Base-by-base conservation (phyloP, 2,113 vertebrate species). In the Boleophthalmus pectinirostris region DNA sequence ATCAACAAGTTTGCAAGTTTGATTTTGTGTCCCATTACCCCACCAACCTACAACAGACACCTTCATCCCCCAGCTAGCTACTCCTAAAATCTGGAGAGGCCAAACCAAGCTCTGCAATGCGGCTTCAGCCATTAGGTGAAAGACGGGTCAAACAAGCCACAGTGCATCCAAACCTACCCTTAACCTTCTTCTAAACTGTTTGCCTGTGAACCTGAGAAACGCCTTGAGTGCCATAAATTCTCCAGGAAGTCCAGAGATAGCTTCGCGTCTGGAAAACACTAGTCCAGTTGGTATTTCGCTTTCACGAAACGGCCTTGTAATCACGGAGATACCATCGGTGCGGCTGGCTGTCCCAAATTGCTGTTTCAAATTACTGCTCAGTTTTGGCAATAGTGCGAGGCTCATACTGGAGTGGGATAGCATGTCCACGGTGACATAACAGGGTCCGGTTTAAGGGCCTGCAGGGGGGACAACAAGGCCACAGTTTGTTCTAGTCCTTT, bases 401-500 rank as follows among this genome's bases (percentile, higher is more conserved):
- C 72, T 78, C 68, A 38, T 74, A 69, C 75, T 76, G 73, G 25
- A 33, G 24, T n/a, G 24, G 75, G 66, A 74, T 77, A 80, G 75
- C 79, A 79, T 70, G 81, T 80, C 80, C 79, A 74, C 25, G 18
- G 70, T 83, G 86, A 82, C 85, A 79, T 74, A 73, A 84, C 77
- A 69, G 70, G 49, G 75, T 66, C 61, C 75, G 71, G 74, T 38
- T 54, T 69, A 71, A 82, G 58, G 78, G 79, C 83, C 79, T 60
- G n/a, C 38, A 80, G 74, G 74, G 74, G 53, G 68, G 38, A 43
- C 38, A 43, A 83, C 81, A 80, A 86, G 82, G 77, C 88, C 85
- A 77, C 82, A 83, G 85, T 91, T 83, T 87, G 76, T 85, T 88
- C 79, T 80, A 74, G 66, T 73, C 65, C 77, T 84, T 90, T 88